Base-by-base conservation (phyloP, 2,797 vertebrate genomes). In the Acipenser oxyrinchus region DNA sequence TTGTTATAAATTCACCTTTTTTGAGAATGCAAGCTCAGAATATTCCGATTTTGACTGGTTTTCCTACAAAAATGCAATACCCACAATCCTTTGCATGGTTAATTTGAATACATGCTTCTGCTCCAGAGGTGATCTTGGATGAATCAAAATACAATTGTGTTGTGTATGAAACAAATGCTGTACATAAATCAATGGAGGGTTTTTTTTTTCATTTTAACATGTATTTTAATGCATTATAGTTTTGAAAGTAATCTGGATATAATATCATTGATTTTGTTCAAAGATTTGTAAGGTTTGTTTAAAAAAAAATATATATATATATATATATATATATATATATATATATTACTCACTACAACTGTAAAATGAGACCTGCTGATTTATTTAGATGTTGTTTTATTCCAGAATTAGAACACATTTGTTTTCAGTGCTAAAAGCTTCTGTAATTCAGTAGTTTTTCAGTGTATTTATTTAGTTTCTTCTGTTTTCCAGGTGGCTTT, bases 401-500 rank as follows among this genome's bases (percentile, higher is more conserved):
- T 59, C 6, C 11, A 37, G 37, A 37, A 2, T 37, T 4, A 3
- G 6, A 6, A 9, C 18, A 18, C 11, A 49, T 74, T 66, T 70
- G 18, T 10, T n/a, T 52, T 37, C 23, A 37, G 23, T 37, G 23
- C 23, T 37, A 37, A 37, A 37, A 37, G 23, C 23, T 37, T 37
- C 2, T 37, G 2, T 37, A 37, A 37, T 37, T 37, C 23, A 37
- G 53, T 11, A 49, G 9, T 48, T 50, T 13, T 66, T 7, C 15
- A 8, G 10, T 52, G 9, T 48, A 51, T 13, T 7, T 37, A 8
- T 66, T 6, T 57, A 51, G 50, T 68, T 10, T n/a, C 64, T 78
- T 65, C 67, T 7, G 71, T 68, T 65, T 79, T 81, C 71, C 76
- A 98, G 96, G 93, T 99, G 83, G 94, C 94, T 65, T 89, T 98